Base-by-base conservation (phyloP, 37 sponge, comb jelly and placozoan genomes). In the Haliclona indistincta region DNA sequence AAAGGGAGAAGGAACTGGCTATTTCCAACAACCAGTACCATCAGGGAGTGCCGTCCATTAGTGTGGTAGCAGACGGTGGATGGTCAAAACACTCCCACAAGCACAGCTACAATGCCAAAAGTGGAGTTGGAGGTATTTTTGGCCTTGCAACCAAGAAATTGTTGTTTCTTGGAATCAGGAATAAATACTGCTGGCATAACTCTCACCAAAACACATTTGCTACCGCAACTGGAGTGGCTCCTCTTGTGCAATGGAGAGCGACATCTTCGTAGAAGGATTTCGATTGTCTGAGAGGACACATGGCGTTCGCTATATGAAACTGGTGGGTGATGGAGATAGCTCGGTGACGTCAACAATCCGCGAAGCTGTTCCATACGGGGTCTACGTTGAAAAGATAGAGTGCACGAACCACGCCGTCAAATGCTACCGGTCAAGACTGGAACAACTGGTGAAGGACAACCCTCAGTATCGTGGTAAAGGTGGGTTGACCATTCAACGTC, bases 11-110 rank as follows among this genome's bases (percentile, higher is more conserved):
- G 32, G 49, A 54, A 36, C 80, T 37, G 3, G 70, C 80, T 17
- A 56, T 68, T 34, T 22, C 43, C 0, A 69, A 11, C 33, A 30
- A 7, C 1, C 40, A 33, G 20, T 55, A 42, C 38, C 60, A 55
- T 55, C 70, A 79, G 17, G 60, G 13, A 3, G 38, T 79, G 19
- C 70, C 80, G 4, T 68, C 80, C 0, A 56, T 79, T 6, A 55
- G 44, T 3, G 70, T 79, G 4, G 61, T 79, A 19, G 78, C 51
- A 3, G 80, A 79, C 52, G 79, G 68, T 54, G 79, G 79, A 6
- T 78, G 79, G 79, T 67, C 68, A 0, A 78, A 78, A 67, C 6
- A 56, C 6, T 52, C 54, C 28, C 71, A 70, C 32, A 47, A 47
- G 13, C 49, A 47, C 49, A 47, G 13, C 49, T 47, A 47, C 13